A percentile compares a stretch with the other conserved stretches of the same genome.
Conservation (phyloP, 2,113 vertebrate species). For the Eurypyga helias region DNA sequence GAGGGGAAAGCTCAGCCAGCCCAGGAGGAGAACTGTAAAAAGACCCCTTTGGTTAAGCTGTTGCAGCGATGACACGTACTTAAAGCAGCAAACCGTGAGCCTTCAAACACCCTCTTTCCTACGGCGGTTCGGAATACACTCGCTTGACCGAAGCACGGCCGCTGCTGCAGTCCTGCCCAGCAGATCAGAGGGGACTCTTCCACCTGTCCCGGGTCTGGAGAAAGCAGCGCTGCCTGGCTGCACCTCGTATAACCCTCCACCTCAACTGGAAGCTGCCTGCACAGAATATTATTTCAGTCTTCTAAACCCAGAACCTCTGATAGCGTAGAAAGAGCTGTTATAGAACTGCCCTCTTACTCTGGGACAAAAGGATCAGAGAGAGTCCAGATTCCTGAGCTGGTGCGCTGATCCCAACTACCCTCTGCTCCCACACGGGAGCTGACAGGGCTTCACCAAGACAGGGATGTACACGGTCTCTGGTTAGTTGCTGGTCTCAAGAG, state of each 20-base stretch:
- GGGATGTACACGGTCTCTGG: background rate
- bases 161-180: background rate
- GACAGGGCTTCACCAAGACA: background rate
- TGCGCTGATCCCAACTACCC: too few species aligned
- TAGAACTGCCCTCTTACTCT: background rate
- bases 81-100: background rate
- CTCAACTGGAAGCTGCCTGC: background rate
- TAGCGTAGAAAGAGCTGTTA: background rate
- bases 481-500: background rate
- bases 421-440: accelerated
- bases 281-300: background rate
- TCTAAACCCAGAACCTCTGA: background rate
- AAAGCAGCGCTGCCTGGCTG: background rate
- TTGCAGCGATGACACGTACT: background rate
- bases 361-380: background rate
- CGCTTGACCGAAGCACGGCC: background rate
- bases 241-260: background rate
- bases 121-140: background rate
- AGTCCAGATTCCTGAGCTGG: accelerated
- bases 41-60: background rate
- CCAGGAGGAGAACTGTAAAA: background rate
- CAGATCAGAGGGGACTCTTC: background rate
- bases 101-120: background rate
- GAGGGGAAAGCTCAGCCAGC: background rate
- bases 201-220: background rate